Percentiles rank a stretch among this genome's conserved stretches.
Evolutionary conservation across 1,140 invertebrate species (phyloP).

Genomic region (Trissolcus basalis): DNA sequence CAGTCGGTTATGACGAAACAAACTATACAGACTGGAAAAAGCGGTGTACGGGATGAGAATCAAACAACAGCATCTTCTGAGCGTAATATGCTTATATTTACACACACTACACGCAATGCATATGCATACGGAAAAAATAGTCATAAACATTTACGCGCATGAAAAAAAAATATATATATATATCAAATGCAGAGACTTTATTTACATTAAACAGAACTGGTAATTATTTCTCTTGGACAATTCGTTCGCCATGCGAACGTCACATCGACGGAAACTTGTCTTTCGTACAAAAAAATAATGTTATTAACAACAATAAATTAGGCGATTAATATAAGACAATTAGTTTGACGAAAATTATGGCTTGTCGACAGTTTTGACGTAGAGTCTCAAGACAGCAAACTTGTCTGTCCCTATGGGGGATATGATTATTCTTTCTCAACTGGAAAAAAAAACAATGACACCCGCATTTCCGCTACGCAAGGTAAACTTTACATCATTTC

Average conservation of each 20-base stretch:
- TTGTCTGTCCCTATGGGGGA: neutral
- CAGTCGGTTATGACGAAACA: conserved; percentile 31
- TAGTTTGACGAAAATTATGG: conserved; percentile 57
- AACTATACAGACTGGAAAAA: neutral
- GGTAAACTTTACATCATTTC: conserved; percentile 42
- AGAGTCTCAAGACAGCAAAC: neutral
- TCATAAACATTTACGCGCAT: conserved; percentile 61
- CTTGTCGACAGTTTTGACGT: conserved; percentile 59
- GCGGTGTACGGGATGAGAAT: neutral
- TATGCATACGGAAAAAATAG: conserved; percentile 52
- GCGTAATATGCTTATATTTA: conserved; percentile 72
- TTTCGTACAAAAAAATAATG: conserved; percentile 56
- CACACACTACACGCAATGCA: conserved; percentile 61
- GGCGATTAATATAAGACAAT: too few relatives aligned
- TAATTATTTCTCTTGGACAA: neutral
- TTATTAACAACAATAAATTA: conserved; percentile 72
- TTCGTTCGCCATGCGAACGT: too few relatives aligned
- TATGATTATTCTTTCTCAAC: neutral
- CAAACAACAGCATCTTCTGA: conserved; percentile 63
- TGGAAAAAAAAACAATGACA: neutral
- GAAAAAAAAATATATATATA: conserved; percentile 56
- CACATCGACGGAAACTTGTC: too few relatives aligned
- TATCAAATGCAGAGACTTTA: conserved; percentile 19
- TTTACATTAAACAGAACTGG: conserved; percentile 58
- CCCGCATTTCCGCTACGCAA: conserved; percentile 42